A percentile compares a stretch with the other conserved stretches of the same genome.
Conservation (phyloP, 2,888 invertebrate genomes). For the Apamea epomidion region DNA sequence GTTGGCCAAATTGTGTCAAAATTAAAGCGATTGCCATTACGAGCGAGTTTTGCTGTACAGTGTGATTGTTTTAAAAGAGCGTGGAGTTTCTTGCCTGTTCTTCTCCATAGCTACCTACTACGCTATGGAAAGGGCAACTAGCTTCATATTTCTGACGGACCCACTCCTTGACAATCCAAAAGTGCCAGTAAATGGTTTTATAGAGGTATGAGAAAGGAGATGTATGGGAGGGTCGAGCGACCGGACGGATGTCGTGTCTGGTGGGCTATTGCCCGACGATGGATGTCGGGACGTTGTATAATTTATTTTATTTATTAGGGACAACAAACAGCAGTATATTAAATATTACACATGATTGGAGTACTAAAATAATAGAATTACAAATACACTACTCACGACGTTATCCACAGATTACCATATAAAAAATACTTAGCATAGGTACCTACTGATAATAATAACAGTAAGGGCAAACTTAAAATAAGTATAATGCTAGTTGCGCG, state of each 20-base stretch:
- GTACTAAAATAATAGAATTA: too few species aligned
- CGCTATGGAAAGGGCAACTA: not conserved
- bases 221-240: too few species aligned
- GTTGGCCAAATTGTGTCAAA: not conserved
- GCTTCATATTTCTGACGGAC: not conserved
- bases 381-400: too few species aligned
- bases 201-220: too few species aligned
- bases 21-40: not conserved
- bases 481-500: not conserved
- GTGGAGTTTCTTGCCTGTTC: not conserved
- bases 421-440: too few species aligned
- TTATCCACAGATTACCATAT: too few species aligned
- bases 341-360: too few species aligned
- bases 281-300: not conserved
- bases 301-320: too few species aligned
- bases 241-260: not conserved
- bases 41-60: not conserved
- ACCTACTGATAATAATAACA: too few species aligned
- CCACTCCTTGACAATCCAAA: not conserved
- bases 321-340: too few species aligned
- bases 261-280: too few species aligned
- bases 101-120: not conserved
- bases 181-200: not conserved
- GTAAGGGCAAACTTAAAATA: too few species aligned
- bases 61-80: not conserved